A percentile compares a stretch with the other conserved stretches of the same genome.
Evolutionary conservation across 2,113 vertebrate species (phyloP).

Genomic region (Spizaetus ornatus): DNA sequence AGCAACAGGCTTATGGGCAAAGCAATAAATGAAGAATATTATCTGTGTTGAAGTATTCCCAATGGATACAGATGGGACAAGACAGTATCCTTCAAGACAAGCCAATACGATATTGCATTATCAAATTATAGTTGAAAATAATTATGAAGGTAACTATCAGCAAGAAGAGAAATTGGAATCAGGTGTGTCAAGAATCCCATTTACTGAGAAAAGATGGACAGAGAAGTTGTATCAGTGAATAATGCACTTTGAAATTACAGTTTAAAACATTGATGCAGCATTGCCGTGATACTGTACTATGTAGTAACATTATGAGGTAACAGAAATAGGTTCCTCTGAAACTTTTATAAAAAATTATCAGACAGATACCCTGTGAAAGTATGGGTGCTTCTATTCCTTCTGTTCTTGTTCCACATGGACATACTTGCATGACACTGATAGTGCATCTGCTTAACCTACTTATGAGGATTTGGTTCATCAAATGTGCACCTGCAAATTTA

Average conservation of each 20-base stretch:
- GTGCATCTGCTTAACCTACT: neutral
- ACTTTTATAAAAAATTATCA: neutral
- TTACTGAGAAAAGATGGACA: neutral
- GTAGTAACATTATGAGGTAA: neutral
- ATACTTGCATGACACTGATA: neutral
- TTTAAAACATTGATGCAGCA: neutral
- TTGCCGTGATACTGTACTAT: neutral
- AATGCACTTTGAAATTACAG: neutral
- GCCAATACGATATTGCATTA: neutral
- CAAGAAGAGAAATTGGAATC: neutral
- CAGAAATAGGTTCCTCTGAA: neutral
- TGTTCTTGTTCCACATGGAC: neutral
- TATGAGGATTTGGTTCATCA: neutral
- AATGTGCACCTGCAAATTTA: neutral
- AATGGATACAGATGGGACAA: neutral
- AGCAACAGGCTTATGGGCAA: neutral
- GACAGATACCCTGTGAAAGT: neutral
- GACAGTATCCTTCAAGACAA: neutral
- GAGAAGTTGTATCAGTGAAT: neutral
- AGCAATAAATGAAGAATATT: neutral
- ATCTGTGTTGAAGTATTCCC: neutral
- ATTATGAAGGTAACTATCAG: neutral
- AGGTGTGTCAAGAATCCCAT: neutral
- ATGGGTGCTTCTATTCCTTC: neutral
- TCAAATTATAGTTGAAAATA: neutral